Conservation (phyloP, 2,113 vertebrate genomes). For the Chrysochloris asiatica region DNA sequence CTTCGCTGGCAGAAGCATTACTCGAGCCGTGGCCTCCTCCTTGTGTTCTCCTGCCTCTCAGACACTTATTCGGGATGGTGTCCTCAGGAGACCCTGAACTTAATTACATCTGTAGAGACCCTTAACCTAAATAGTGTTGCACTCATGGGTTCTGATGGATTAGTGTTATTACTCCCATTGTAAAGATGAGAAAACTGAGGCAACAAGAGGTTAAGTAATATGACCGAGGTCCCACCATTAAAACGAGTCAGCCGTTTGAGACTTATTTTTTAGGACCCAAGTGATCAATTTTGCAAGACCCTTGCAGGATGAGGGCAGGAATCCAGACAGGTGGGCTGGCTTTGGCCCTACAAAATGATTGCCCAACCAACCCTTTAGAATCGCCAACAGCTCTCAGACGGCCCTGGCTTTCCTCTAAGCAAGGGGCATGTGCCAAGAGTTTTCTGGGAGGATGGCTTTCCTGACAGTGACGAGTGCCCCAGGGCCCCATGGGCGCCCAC, state of each 20-base stretch:
- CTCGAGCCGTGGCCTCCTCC: fast-evolving
- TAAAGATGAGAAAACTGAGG: neutral
- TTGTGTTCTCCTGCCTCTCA: fast-evolving
- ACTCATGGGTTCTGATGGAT: fast-evolving
- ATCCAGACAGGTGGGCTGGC: neutral
- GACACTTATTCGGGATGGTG: neutral
- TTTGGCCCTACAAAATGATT: neutral
- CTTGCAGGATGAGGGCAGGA: neutral
- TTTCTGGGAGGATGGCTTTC: neutral
- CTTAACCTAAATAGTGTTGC: neutral
- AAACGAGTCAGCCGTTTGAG: neutral
- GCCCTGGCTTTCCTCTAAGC: neutral
- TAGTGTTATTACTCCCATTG: neutral
- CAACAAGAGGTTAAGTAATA: neutral
- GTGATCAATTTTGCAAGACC: neutral
- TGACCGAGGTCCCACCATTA: neutral
- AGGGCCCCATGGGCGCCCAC: neutral
- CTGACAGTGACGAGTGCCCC: neutral
- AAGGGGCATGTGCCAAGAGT: no score
- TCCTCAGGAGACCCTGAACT: no score
- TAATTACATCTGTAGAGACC: neutral
- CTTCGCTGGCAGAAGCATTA: fast-evolving
- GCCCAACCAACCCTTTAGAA: neutral
- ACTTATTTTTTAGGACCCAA: neutral
- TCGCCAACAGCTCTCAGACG: neutral